Evolutionary conservation across 1,140 invertebrate species (phyloP).

Genomic region (Phymorhynchus buccinoides): DNA sequence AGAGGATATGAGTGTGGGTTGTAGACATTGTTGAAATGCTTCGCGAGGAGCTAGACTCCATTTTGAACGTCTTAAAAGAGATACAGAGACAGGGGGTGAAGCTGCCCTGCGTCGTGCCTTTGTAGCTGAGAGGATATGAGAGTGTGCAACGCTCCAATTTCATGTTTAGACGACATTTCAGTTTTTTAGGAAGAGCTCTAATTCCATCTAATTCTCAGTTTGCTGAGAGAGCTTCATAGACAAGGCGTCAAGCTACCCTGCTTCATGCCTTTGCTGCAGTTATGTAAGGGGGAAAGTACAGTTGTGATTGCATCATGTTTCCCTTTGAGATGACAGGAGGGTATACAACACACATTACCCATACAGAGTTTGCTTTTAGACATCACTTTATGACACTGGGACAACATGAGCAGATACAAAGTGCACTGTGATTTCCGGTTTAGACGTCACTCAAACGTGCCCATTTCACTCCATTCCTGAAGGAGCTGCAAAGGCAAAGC

Average conservation of each 20-base stretch:
- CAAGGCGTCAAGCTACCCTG: slow-evolving; percentile 66
- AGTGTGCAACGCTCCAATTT: no score
- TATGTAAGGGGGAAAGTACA: no score
- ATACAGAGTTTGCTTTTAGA: no score
- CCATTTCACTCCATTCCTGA: no score
- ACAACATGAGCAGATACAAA: no score
- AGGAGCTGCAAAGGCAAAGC: no score
- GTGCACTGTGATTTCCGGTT: no score
- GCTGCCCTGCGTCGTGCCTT: slow-evolving; percentile 51
- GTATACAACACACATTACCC: no score
- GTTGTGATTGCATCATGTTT: no score
- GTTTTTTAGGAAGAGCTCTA: slow-evolving; percentile 70
- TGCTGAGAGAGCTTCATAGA: slow-evolving; percentile 67
- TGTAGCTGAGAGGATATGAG: not conserved
- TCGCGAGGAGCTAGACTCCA: slow-evolving; percentile 69
- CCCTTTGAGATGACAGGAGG: no score
- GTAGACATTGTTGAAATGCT: slow-evolving; percentile 51
- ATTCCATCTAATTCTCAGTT: slow-evolving; percentile 69
- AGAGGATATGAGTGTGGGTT: not conserved
- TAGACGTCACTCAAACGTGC: no score
- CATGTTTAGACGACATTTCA: not conserved
- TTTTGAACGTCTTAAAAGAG: slow-evolving; percentile 68
- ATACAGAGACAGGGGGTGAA: slow-evolving; percentile 69
- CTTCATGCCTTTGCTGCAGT: slow-evolving; percentile 21
- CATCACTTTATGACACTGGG: no score